Conservation (phyloP, 2,113 vertebrate species). For the Leiothrix lutea region DNA sequence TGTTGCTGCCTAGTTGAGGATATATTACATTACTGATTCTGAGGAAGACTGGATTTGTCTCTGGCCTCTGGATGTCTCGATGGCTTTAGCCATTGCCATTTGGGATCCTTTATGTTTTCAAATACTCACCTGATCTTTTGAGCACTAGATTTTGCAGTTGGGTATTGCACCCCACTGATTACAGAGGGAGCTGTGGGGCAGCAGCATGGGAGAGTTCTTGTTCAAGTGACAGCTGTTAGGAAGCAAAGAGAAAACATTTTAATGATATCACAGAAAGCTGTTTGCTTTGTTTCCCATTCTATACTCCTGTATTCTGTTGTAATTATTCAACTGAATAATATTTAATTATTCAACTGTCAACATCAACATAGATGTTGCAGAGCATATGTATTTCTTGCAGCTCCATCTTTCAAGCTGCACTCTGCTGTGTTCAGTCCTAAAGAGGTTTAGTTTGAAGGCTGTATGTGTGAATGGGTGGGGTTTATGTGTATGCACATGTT, state of each 20-base stretch:
- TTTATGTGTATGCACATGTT: neutral
- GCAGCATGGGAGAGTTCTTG: neutral
- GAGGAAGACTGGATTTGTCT: neutral
- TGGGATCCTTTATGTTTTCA: neutral
- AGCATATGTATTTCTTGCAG: neutral
- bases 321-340: neutral
- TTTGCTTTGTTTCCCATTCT: neutral
- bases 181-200: neutral
- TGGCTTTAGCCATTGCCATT: neutral
- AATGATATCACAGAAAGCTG: neutral
- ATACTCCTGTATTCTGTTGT: neutral
- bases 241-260: neutral
- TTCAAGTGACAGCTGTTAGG: neutral
- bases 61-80: neutral
- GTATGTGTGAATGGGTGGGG: neutral
- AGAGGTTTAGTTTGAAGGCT: neutral
- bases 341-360: neutral
- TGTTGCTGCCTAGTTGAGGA: neutral
- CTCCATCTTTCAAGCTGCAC: neutral
- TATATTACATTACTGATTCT: neutral
- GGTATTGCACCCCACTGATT: neutral
- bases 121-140: neutral
- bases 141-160: neutral
- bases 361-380: neutral
- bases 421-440: neutral